These are phyloP conservation scores for Hipparchia semele DNA, from an alignment of 2,888 invertebrate genomes.

Conservation along the genomic window DNA sequence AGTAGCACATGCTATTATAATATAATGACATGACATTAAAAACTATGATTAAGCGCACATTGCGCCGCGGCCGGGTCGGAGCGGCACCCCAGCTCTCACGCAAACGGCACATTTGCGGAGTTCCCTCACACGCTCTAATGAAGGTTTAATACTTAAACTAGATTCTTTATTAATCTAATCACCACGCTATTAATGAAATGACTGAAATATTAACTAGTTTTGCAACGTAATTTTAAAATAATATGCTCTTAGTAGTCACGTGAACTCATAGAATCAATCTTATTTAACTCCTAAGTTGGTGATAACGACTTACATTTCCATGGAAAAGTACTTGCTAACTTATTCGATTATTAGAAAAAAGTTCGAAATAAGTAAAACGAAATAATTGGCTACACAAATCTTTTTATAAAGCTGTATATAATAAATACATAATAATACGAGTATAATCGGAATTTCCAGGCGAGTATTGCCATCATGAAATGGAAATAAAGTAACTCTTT, in stretches of 20 bases:
- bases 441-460: no score
- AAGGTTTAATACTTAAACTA: conserved; percentile 10
- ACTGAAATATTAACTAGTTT: neutral
- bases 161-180: conserved; percentile 19
- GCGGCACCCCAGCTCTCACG: conserved; percentile 10
- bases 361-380: no score
- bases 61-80: neutral
- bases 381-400: no score
- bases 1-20: neutral
- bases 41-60: neutral
- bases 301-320: no score
- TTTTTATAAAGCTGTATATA: no score
- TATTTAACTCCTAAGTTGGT: no score
- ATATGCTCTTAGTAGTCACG: neutral
- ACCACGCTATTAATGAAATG: conserved; percentile 11
- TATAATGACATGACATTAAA: conserved; percentile 5
- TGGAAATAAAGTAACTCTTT: no score
- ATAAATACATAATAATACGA: no score
- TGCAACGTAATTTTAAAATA: neutral
- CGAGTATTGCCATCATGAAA: no score
- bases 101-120: conserved; percentile 29
- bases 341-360: no score
- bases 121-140: neutral
- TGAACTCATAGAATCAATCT: no score
- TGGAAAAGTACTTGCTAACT: no score